phyloP scores from a whole-genome alignment of 2,797 vertebrate genomes.

The Ficedula albicollis region DNA sequence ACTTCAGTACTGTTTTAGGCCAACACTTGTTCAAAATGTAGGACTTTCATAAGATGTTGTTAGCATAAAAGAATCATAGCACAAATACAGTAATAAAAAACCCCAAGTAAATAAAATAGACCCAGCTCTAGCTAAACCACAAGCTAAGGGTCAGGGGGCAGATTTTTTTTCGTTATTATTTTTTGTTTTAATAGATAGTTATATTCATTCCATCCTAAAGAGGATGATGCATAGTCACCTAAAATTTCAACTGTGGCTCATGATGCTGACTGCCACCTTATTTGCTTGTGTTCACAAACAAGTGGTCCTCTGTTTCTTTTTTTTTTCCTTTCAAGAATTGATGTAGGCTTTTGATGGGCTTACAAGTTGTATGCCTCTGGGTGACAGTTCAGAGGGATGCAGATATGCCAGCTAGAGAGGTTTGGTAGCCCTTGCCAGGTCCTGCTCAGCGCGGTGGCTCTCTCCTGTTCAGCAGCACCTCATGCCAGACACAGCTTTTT shows the following conservation, averaged over 20 bases:
- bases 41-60: constrained; percentile 29
- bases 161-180: neutral
- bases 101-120: neutral
- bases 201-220: neutral
- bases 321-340: neutral
- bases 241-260: neutral
- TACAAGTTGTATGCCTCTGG: neutral
- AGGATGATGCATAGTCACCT: neutral
- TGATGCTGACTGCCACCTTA: neutral
- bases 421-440: neutral
- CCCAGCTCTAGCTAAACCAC: neutral
- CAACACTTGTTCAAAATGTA: constrained; percentile 62
- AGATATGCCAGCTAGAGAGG: neutral
- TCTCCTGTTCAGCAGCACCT: neutral
- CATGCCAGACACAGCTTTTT: fast-evolving
- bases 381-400: neutral
- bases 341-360: neutral
- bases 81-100: constrained; percentile 9
- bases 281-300: neutral
- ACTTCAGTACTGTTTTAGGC: constrained; percentile 59
- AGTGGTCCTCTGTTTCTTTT: neutral
- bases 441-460: neutral
- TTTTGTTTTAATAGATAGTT: neutral
- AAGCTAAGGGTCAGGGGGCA: neutral
- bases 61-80: constrained; percentile 32